Percentiles rank a stretch among this genome's conserved stretches.
Conservation (phyloP, 2,888 invertebrate species). For the Sepioteuthis lessoniana region DNA sequence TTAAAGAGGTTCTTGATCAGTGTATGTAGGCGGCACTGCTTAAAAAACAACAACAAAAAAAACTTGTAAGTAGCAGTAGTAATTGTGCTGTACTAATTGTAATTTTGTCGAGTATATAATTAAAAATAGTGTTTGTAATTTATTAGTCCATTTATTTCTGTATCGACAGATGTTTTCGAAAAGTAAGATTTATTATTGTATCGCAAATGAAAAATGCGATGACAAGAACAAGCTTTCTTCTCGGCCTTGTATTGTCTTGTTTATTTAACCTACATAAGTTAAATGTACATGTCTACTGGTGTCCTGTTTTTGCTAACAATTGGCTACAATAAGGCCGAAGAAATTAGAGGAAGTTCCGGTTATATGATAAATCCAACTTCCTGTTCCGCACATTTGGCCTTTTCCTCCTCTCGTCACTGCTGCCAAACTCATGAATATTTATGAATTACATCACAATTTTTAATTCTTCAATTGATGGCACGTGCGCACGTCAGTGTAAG, state of each 20-base stretch:
- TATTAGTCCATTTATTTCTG: background rate
- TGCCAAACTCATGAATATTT: background rate
- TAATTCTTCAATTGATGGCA: background rate
- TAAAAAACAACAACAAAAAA: too few species aligned
- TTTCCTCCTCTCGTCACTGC: background rate
- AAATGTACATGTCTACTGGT: background rate
- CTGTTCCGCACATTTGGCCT: background rate
- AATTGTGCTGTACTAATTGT: background rate
- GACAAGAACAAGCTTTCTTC: background rate
- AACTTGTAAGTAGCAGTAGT: background rate
- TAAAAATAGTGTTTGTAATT: background rate
- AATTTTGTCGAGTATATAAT: background rate
- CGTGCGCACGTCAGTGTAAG: too few species aligned
- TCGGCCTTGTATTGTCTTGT: background rate
- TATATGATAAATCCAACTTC: constrained; percentile 8
- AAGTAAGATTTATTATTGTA: background rate
- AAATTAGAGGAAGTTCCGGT: constrained; percentile 33
- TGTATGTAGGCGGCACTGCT: background rate
- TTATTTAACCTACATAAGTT: background rate
- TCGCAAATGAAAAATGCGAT: background rate
- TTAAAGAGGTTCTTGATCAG: background rate
- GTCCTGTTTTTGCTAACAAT: too few species aligned
- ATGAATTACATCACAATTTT: constrained; percentile 33
- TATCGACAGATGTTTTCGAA: background rate
- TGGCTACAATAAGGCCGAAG: background rate